phyloP scores from a whole-genome alignment of 1,140 invertebrate genomes.

The Drosophila paulistorum region DNA sequence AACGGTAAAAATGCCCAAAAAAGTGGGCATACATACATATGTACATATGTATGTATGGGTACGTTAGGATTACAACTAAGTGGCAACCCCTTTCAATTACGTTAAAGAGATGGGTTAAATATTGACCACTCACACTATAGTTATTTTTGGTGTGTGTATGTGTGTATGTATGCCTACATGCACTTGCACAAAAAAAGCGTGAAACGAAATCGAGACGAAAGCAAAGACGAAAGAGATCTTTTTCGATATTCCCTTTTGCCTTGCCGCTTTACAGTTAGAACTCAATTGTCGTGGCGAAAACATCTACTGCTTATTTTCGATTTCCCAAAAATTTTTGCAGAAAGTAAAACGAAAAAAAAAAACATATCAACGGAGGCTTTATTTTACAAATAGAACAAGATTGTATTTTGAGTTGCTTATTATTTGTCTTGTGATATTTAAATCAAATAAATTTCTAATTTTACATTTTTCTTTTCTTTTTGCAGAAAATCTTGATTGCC shows the following conservation, averaged over 20 bases:
- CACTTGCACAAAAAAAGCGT: conserved; percentile 10
- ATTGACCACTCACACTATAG: background rate
- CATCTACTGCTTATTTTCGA: conserved; percentile 24
- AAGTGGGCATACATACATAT: background rate
- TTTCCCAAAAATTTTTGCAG: background rate
- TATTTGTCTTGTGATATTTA: conserved; percentile 5
- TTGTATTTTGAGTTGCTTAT: background rate
- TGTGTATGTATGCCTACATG: background rate
- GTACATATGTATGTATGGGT: background rate
- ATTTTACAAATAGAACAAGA: too few species aligned
- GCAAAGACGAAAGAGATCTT: conserved; percentile 6
- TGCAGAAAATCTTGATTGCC: conserved; percentile 58
- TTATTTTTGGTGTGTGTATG: too few species aligned
- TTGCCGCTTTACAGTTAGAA: conserved; percentile 33
- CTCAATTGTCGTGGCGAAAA: conserved; percentile 7
- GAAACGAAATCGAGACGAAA: conserved; percentile 9
- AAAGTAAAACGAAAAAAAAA: background rate
- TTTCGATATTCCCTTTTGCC: background rate
- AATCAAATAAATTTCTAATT: conserved; percentile 12
- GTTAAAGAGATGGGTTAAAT: background rate
- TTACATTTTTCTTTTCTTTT: conserved; percentile 24
- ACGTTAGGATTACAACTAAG: background rate
- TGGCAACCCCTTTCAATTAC: conserved; percentile 3
- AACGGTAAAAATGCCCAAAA: too few species aligned
- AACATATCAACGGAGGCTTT: background rate